phyloP scores from a whole-genome alignment of 2,797 vertebrate genomes.

The Tachyglossus aculeatus region DNA sequence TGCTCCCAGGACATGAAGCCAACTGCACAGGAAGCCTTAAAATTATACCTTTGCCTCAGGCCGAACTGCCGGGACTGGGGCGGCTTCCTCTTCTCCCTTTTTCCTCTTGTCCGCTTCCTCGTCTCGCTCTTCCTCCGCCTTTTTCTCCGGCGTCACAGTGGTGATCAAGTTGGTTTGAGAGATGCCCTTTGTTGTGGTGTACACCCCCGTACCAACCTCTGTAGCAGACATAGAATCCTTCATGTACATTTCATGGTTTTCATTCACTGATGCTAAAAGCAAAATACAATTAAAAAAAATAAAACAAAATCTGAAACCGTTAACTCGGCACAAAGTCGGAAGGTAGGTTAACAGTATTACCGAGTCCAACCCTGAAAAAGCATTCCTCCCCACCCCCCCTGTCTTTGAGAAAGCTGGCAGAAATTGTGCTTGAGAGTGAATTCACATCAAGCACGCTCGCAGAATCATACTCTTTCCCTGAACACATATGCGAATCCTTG shows the following conservation, averaged over 20 bases:
- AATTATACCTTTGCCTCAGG: constrained; percentile 90
- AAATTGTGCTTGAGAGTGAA: background rate
- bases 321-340: constrained; percentile 60
- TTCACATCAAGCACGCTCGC: background rate
- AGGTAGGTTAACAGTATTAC: constrained; percentile 45
- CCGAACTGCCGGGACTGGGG: constrained; percentile 71
- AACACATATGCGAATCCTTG: background rate
- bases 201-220: constrained; percentile 94
- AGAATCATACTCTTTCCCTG: background rate
- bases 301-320: constrained; percentile 75
- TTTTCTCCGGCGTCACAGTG: constrained; percentile 92
- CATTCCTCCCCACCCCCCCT: background rate
- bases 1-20: background rate
- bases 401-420: background rate
- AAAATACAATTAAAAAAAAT: constrained; percentile 76
- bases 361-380: constrained; percentile 17
- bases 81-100: constrained; percentile 71
- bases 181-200: constrained; percentile 86
- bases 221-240: constrained; percentile 86
- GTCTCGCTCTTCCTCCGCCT: constrained; percentile 87
- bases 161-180: constrained; percentile 91
- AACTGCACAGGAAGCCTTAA: constrained; percentile 23
- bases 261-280: constrained; percentile 89
- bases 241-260: constrained; percentile 93
- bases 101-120: constrained; percentile 79